Percentiles rank a stretch among this genome's conserved stretches.
Conservation (phyloP, 2,113 vertebrate genomes). For the Pongo abelii region DNA sequence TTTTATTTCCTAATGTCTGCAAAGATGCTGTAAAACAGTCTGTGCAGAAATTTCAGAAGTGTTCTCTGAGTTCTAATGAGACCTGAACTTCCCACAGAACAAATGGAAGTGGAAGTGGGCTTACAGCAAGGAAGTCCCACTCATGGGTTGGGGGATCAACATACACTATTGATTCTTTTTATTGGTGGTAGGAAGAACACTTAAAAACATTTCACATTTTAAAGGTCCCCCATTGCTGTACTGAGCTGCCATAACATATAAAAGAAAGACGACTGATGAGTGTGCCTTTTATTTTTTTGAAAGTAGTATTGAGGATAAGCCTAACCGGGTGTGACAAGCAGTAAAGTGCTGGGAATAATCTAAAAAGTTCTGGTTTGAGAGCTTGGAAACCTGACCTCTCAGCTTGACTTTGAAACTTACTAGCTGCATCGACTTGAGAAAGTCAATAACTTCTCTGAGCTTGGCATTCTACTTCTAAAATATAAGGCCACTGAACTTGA, state of each 20-base stretch:
- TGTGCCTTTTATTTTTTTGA: neutral
- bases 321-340: neutral
- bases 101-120: neutral
- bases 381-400: neutral
- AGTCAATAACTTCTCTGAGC: neutral
- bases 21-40: neutral
- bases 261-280: neutral
- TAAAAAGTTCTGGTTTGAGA: neutral
- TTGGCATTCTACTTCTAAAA: neutral
- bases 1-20: neutral
- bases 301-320: neutral
- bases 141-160: neutral
- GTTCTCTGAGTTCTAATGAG: neutral
- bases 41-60: neutral
- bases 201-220: neutral
- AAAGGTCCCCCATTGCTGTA: neutral
- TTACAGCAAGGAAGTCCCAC: too few species aligned
- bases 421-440: neutral
- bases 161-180: fast-evolving
- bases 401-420: neutral
- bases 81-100: neutral
- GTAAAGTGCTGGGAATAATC: neutral
- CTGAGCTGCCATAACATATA: neutral
- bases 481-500: neutral
- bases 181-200: neutral